Percentiles rank a stretch among this genome's conserved stretches.
Evolutionary conservation across 2,113 vertebrate genomes (phyloP).

Genomic region (Thinocorus orbignyianus): DNA sequence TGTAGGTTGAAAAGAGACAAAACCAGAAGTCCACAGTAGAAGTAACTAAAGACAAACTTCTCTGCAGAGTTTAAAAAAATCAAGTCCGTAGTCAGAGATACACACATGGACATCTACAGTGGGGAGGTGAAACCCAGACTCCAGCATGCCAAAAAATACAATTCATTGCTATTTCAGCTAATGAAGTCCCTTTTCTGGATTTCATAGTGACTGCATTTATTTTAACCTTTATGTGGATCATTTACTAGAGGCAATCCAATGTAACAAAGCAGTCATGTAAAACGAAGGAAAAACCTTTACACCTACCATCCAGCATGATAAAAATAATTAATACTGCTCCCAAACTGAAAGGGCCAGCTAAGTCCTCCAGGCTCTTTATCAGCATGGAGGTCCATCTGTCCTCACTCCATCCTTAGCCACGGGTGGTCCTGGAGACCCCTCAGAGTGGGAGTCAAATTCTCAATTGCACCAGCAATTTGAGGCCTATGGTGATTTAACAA

Average conservation of each 20-base stretch:
- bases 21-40: constrained; percentile 41
- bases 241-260: background rate
- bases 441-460: background rate
- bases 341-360: background rate
- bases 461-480: background rate
- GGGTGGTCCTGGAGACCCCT: background rate
- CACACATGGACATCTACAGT: background rate
- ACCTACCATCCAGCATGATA: background rate
- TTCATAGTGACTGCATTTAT: background rate
- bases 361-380: background rate
- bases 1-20: constrained; percentile 35
- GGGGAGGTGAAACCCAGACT: background rate
- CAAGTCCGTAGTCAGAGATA: background rate
- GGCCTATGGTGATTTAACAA: background rate
- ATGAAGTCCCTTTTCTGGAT: background rate
- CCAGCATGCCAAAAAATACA: background rate
- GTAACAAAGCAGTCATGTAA: background rate
- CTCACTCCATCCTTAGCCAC: background rate
- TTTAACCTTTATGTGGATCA: background rate
- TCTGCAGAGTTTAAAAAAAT: background rate
- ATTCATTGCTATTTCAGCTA: background rate
- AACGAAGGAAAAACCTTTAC: background rate
- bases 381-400: background rate
- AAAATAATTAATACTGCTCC: background rate
- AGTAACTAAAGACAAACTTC: background rate